Percentiles rank a stretch among this genome's conserved stretches.
Evolutionary conservation across 2,888 invertebrate genomes (phyloP).

Genomic region (Rhagonycha fulva): DNA sequence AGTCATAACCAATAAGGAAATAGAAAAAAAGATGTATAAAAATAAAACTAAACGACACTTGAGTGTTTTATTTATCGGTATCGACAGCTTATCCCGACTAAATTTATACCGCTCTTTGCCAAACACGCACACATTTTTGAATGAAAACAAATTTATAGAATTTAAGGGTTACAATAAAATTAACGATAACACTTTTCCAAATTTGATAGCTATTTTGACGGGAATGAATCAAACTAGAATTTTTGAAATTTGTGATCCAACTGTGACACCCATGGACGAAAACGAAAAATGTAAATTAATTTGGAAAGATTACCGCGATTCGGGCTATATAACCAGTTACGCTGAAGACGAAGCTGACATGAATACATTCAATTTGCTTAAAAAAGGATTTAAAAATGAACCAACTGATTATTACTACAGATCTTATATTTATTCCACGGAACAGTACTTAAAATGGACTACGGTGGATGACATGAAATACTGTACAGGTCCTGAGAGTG

Average conservation of each 20-base stretch:
- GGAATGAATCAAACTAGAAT: conserved; percentile 61
- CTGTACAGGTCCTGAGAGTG: conserved; percentile 65
- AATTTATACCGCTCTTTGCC: conserved; percentile 79
- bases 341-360: conserved; percentile 76
- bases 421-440: conserved; percentile 73
- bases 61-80: conserved; percentile 80
- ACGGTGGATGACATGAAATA: conserved; percentile 39
- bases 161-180: conserved; percentile 62
- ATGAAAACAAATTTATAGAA: conserved; percentile 56
- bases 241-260: conserved; percentile 58
- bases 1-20: conserved; percentile 55
- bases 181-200: conserved; percentile 89
- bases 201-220: conserved; percentile 81
- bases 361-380: conserved; percentile 76
- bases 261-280: conserved; percentile 62
- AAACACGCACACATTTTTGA: conserved; percentile 68
- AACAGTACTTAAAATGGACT: conserved; percentile 52
- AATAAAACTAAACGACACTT: conserved; percentile 48
- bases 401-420: conserved; percentile 84
- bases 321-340: conserved; percentile 78
- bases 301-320: conserved; percentile 75
- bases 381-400: conserved; percentile 69
- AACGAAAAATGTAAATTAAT: conserved; percentile 74
- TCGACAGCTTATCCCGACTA: conserved; percentile 82
- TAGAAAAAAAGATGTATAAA: conserved; percentile 53